phyloP scores from a whole-genome alignment of 1,140 invertebrate genomes.

The Oppia nitens region DNA sequence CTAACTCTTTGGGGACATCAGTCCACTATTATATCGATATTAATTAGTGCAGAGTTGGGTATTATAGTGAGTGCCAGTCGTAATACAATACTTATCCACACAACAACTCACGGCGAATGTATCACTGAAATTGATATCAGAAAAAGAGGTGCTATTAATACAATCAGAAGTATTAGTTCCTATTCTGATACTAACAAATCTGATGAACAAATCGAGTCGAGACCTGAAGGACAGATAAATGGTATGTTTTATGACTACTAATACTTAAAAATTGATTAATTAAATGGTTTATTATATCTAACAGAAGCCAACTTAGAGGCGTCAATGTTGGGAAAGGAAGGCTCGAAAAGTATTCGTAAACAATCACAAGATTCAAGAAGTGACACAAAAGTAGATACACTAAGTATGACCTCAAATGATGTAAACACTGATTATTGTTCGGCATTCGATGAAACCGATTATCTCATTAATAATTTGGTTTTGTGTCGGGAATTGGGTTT shows the following conservation, averaged over 20 bases:
- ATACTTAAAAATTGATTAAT: neutral
- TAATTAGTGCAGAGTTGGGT: slow-evolving; percentile 91
- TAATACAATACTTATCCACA: slow-evolving; percentile 17
- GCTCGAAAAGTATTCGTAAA: neutral
- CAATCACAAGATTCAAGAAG: neutral
- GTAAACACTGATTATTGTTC: neutral
- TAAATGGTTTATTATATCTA: neutral
- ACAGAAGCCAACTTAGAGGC: slow-evolving; percentile 14
- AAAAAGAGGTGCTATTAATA: neutral
- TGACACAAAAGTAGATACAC: neutral
- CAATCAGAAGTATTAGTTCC: neutral
- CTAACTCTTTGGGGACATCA: slow-evolving; percentile 94
- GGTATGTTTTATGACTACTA: neutral
- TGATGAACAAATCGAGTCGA: neutral
- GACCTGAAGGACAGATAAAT: neutral
- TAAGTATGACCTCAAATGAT: neutral
- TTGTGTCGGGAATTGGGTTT: slow-evolving; percentile 17
- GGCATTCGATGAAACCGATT: slow-evolving; percentile 10
- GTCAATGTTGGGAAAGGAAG: slow-evolving; percentile 12
- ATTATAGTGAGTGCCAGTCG: slow-evolving; percentile 71
- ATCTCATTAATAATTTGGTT: slow-evolving; percentile 13
- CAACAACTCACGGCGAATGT: slow-evolving; percentile 15
- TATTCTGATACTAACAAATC: neutral
- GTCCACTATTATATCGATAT: slow-evolving; percentile 78
- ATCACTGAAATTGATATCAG: slow-evolving; percentile 14